Conservation (phyloP, 1,140 invertebrate genomes). For the Drosophila ercepeae region DNA sequence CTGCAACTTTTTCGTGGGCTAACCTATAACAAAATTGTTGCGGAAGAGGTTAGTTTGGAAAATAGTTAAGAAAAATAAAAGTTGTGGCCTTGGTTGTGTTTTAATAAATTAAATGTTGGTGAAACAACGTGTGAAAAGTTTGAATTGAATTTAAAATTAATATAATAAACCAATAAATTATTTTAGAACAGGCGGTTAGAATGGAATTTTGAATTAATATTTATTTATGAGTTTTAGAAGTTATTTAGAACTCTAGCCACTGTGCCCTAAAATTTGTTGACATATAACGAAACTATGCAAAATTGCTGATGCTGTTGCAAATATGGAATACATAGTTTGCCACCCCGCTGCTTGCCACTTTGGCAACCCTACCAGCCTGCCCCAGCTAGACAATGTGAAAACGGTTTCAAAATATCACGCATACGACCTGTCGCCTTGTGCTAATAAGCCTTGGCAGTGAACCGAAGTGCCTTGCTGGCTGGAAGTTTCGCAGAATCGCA, state of each 20-base stretch:
- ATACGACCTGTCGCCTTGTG: conserved; percentile 73
- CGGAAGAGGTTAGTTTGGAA: not conserved
- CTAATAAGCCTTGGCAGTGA: conserved; percentile 36
- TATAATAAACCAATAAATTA: too few relatives aligned
- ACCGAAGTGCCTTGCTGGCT: not conserved
- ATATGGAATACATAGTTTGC: conserved; percentile 2
- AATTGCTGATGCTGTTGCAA: conserved; percentile 58
- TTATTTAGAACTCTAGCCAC: not conserved
- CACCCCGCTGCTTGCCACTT: not conserved
- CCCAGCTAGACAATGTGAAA: conserved; percentile 18
- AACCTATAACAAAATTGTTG: conserved; percentile 42
- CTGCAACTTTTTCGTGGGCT: conserved; percentile 30
- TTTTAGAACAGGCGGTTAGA: too few relatives aligned
- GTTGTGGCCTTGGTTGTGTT: not conserved
- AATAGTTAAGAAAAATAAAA: not conserved
- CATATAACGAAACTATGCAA: conserved; percentile 57
- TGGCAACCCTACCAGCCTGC: not conserved
- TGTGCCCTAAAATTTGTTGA: conserved; percentile 24
- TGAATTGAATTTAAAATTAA: not conserved
- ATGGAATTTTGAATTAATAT: not conserved
- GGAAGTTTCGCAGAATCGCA: conserved; percentile 1
- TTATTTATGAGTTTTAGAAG: not conserved
- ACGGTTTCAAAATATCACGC: conserved; percentile 55
- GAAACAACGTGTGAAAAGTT: too few relatives aligned
- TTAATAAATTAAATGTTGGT: not conserved